Percentiles rank a stretch among this genome's conserved stretches.
Conservation (phyloP, 2,797 vertebrate genomes). For the Argya squamiceps region DNA sequence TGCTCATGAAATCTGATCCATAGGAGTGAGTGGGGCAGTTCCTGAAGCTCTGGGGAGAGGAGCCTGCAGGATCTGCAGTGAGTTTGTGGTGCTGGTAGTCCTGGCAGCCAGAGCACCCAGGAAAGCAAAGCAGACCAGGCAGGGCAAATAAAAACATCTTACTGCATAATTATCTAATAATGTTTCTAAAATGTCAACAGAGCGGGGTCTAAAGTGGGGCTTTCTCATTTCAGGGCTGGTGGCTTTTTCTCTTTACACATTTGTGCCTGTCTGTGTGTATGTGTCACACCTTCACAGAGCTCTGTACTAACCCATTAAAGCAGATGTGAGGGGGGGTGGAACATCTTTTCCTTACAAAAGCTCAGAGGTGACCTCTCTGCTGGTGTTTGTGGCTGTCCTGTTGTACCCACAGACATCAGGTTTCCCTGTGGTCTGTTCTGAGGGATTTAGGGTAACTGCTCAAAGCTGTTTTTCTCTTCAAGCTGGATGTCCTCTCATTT, state of each 20-base stretch:
- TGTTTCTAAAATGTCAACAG: not conserved
- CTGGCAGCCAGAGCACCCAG: not conserved
- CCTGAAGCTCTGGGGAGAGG: not conserved
- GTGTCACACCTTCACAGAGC: rapidly evolving
- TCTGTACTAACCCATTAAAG: not conserved
- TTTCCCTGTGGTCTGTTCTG: rapidly evolving
- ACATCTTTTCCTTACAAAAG: not conserved
- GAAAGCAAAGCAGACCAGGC: not conserved
- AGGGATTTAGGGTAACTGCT: not conserved
- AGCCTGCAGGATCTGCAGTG: not conserved
- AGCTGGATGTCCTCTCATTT: not conserved
- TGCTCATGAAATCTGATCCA: not conserved
- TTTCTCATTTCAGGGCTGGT: not conserved
- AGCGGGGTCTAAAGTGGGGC: not conserved
- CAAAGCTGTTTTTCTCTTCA: not conserved
- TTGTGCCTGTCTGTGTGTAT: rapidly evolving
- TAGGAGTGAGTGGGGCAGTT: not conserved
- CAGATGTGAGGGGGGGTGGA: not conserved
- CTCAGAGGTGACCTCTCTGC: not conserved
- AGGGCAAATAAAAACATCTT: not conserved
- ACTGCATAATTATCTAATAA: rapidly evolving
- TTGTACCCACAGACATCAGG: rapidly evolving
- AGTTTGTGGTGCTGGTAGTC: not conserved
- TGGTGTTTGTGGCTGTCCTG: not conserved
- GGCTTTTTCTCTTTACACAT: not conserved